A percentile compares a stretch with the other conserved stretches of the same genome.
phyloP scores from a whole-genome alignment of 2,797 vertebrate genomes.

The Euthynnus affinis region DNA sequence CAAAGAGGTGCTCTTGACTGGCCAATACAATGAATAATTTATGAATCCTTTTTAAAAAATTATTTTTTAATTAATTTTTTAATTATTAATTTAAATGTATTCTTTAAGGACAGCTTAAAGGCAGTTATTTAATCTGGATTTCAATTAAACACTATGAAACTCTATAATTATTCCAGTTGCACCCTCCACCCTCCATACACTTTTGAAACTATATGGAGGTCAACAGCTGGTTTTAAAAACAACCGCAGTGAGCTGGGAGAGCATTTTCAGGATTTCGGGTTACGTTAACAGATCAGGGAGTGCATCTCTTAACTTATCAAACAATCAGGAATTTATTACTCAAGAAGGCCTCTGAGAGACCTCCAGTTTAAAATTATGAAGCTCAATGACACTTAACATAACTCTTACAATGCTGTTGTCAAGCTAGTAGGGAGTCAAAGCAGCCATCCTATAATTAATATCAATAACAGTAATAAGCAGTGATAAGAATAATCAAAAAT shows the following conservation, averaged over 20 bases:
- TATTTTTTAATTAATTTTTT: too few relatives aligned
- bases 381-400: conserved; percentile 61
- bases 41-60: too few relatives aligned
- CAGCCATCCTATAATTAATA: conserved; percentile 76
- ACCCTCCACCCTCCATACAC: background rate
- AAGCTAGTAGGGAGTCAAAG: conserved; percentile 75
- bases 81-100: too few relatives aligned
- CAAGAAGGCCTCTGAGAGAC: conserved; percentile 22
- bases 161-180: background rate
- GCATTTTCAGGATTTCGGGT: conserved; percentile 12
- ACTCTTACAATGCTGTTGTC: conserved; percentile 59
- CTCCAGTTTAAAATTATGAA: conserved; percentile 45
- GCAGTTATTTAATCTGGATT: background rate
- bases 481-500: conserved; percentile 72
- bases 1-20: too few relatives aligned
- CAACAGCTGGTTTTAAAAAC: background rate
- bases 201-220: background rate
- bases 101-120: background rate
- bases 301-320: conserved; percentile 29
- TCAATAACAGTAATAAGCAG: conserved; percentile 68
- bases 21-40: too few relatives aligned
- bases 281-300: conserved; percentile 20
- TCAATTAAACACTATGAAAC: background rate
- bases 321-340: conserved; percentile 30
- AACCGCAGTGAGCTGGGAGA: conserved; percentile 19